phyloP scores from a whole-genome alignment of 1,140 invertebrate genomes.

The Pseudobourletiella spinata region DNA sequence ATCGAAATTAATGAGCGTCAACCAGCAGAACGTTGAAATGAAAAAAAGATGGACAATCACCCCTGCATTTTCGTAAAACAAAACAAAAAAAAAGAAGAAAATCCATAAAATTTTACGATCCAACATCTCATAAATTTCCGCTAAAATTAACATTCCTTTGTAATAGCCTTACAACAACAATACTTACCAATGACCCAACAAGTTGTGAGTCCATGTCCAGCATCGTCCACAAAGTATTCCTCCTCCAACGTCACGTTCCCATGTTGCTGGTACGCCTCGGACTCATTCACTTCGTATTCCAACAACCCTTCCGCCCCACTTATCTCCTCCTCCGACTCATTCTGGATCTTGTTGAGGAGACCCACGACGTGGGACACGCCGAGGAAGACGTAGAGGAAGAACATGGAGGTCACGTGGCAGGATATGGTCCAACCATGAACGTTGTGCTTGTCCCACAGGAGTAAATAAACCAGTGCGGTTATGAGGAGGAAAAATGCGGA shows the following conservation, averaged over 20 bases:
- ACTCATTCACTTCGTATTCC: too few relatives aligned
- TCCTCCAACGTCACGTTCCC: not conserved
- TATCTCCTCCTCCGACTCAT: not conserved
- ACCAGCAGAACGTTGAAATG: conserved; percentile 21
- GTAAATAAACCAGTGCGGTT: conserved; percentile 21
- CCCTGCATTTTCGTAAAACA: conserved; percentile 10
- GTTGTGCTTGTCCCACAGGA: conserved; percentile 31
- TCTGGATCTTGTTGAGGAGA: not conserved
- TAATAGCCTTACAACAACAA: not conserved
- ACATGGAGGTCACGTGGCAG: conserved; percentile 13
- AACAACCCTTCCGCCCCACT: not conserved
- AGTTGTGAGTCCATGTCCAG: not conserved
- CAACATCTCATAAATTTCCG: not conserved
- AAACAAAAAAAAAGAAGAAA: conserved; percentile 1
- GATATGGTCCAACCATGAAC: conserved; percentile 31
- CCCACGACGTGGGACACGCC: conserved; percentile 9
- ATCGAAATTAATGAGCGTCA: conserved; percentile 20
- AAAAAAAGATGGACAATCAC: conserved; percentile 9
- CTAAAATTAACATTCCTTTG: not conserved
- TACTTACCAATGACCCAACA: conserved; percentile 8
- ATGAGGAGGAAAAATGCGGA: conserved; percentile 26
- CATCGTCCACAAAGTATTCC: not conserved
- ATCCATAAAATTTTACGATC: not conserved
- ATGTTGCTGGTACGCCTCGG: too few relatives aligned
- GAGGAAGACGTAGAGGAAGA: conserved; percentile 23